phyloP scores from a whole-genome alignment of 1,140 invertebrate genomes.

The Formica selysi region DNA sequence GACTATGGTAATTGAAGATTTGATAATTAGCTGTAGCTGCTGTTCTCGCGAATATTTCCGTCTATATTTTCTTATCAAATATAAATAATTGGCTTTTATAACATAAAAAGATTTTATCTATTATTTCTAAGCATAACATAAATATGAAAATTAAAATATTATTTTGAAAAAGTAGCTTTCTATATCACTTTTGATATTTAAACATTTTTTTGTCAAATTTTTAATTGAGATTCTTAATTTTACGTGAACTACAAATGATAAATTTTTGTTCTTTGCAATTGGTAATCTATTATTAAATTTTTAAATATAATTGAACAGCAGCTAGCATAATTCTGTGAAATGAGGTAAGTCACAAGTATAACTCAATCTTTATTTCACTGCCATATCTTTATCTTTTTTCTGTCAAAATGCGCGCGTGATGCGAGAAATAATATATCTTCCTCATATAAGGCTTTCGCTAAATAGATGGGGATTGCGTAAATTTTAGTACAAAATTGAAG shows the following conservation, averaged over 20 bases:
- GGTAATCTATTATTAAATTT: neutral
- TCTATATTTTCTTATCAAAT: neutral
- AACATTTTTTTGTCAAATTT: neutral
- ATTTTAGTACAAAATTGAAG: conserved; percentile 25
- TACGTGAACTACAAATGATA: neutral
- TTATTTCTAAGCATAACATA: neutral
- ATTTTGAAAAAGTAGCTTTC: neutral
- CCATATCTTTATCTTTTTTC: conserved; percentile 12
- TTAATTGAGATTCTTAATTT: conserved; percentile 3
- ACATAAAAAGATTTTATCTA: neutral
- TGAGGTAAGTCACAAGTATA: neutral
- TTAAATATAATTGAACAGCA: neutral
- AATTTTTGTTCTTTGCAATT: neutral
- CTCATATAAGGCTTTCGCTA: neutral
- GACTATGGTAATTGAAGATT: conserved; percentile 7
- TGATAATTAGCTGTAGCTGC: conserved; percentile 17
- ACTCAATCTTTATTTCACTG: conserved; percentile 20
- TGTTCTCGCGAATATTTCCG: neutral
- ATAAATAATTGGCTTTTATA: neutral
- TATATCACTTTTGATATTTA: neutral
- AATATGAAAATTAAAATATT: neutral
- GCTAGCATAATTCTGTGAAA: neutral
- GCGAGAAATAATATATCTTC: conserved; percentile 44
- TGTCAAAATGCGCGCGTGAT: neutral
- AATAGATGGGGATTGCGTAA: conserved; percentile 5